phyloP scores from a whole-genome alignment of 2,888 invertebrate species.

The Trachelus iudaicus region DNA sequence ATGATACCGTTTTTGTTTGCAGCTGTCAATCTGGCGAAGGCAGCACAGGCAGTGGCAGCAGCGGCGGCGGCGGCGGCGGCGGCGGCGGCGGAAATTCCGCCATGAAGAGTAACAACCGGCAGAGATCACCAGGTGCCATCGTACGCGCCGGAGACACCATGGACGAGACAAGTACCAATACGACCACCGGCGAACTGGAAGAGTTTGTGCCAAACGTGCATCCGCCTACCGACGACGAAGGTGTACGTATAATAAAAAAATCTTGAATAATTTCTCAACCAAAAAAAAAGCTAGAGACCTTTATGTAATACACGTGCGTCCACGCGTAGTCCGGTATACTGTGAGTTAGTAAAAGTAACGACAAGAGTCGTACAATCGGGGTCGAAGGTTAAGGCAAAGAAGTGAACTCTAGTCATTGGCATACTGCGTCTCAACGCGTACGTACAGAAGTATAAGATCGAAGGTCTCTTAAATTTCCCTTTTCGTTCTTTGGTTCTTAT shows the following conservation, averaged over 20 bases:
- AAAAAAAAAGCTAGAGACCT: conserved; percentile 11
- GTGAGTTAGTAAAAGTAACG: conserved; percentile 38
- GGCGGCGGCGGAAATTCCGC: conserved; percentile 39
- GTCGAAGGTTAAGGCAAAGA: conserved; percentile 36
- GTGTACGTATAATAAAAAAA: conserved; percentile 41
- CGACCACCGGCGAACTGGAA: conserved; percentile 54
- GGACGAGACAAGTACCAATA: conserved; percentile 54
- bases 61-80: conserved; percentile 50
- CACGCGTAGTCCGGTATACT: conserved; percentile 21
- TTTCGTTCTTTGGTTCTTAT: not conserved
- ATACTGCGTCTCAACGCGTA: conserved; percentile 31
- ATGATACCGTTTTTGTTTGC: conserved; percentile 15
- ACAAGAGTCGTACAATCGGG: conserved; percentile 37
- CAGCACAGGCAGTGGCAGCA: conserved; percentile 57
- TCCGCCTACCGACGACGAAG: conserved; percentile 59
- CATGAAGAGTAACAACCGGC: conserved; percentile 53
- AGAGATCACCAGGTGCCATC: conserved; percentile 60
- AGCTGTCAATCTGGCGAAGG: conserved; percentile 57
- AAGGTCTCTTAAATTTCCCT: not conserved
- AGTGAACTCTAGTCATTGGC: conserved; percentile 37
- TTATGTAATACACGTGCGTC: conserved; percentile 4
- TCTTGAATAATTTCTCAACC: not conserved
- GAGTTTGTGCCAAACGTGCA: conserved; percentile 58
- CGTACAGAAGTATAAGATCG: not conserved
- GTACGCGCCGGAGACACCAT: conserved; percentile 51